Base-by-base conservation (phyloP, 2,797 vertebrate species). In the Falco columbarius region DNA sequence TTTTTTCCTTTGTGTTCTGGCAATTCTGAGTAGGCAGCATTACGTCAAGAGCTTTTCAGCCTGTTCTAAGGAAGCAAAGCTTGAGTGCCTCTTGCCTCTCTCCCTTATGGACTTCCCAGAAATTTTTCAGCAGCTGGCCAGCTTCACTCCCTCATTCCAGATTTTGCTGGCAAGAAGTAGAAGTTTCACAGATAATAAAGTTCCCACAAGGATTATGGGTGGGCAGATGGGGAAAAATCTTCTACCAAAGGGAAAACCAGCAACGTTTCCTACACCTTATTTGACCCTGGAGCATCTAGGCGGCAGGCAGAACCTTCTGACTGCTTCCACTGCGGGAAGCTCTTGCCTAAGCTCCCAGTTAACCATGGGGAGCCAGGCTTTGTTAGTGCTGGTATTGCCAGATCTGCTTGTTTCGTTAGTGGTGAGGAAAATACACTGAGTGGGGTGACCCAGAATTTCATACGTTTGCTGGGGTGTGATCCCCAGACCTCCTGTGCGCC, bases 251-350 rank as follows among this genome's bases (percentile, higher is more conserved):
- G 23, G 26, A 62, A 38, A 73, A 32, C 51, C 38, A 56, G 12
- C 32, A 13, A 7, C 0, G 0, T 56, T 5, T 10, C 34, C 58
- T 54, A 10, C 0, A 9, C 40, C 5, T 66, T 40, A 20, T 59
- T 70, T 47, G 73, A 30, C 11, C 8, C 15, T 0, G 2, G 51
- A 51, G 19, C 26, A 30, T 10, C 49, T 36, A 27, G 14, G 20
- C 7, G 3, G 42, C 32, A 75, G 20, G n/a, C 7, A 70, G 54
- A 73, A 56, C 22, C 20, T 70, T 9, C 0, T 2, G 8, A 18
- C 11, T 2, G 30, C 34, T n/a, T 20, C 14, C 11, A 0, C 30
- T 30, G 34, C 0, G 5, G 66, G 44, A 59, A 59, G 6, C 44
- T 59, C 61, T 27, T 26, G 32, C 10, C 22, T 40, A 23, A 75